Evolutionary conservation across 2,113 vertebrate species (phyloP), one percentile per base, ranked within the genome.

Genomic region (Daboia siamensis): DNA sequence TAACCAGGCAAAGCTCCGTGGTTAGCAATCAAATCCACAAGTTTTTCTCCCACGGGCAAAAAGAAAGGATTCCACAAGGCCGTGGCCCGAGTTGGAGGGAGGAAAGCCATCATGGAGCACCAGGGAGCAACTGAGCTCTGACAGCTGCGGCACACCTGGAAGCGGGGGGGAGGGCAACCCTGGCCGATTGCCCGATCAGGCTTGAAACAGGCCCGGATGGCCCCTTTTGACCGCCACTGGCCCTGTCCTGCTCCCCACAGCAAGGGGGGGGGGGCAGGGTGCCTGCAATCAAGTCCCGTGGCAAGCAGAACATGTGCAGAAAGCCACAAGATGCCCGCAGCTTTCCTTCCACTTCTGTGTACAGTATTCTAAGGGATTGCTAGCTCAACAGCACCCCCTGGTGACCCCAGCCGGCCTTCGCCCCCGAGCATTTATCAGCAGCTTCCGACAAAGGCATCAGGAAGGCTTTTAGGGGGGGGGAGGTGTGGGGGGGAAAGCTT

Each of bases 371-470:
- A 48, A n/a, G 12, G 11, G 29, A 44, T 85, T 33, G 69, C 44
- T 90, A 56, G 92, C 88, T 86, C 88, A 29, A 86, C 10, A 21
- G 29, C 56, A 0, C 88, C 92, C 92, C 74, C 92, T 90, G 91
- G 52, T 88, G 91, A 6, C 61, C n/a, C 33, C 57, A 87, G 48
- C 29, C 1, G 1, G 39, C 5, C 17, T n/a, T n/a, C 1, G 46
- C 7, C 5, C 44, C 55, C 6, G 17, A 57, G 74, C 11, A 10
- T 4, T 10, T 0, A 15, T 24, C 20, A 24, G 10, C 39, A 17
- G 20, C 15, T 26, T 24, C 80, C 26, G n/a, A 59, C 29, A 3
- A 39, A 39, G 0, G 5, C 44, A 87, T 15, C 26, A 55, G 15
- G 13, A 21, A 15, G 15, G 39, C 0, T 6, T 10, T n/a, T 15